These are phyloP conservation scores for Marasmarcha lunaedactyla DNA, from an alignment of 2,888 invertebrate species.

Conservation along the genomic window DNA sequence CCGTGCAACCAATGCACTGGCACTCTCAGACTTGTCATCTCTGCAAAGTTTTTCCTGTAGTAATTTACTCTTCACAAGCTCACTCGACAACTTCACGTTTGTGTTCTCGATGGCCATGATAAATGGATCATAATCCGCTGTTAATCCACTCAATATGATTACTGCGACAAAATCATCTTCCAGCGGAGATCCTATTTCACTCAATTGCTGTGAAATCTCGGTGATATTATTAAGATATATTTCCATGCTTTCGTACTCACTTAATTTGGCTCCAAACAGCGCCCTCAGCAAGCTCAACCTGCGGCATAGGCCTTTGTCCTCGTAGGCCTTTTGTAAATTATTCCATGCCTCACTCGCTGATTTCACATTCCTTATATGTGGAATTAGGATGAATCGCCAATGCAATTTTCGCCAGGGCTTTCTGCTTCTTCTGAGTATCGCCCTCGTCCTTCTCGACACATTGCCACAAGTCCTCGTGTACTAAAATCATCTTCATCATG, in stretches of 20 bases:
- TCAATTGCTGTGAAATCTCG: slow-evolving; percentile 11
- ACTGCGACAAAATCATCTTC: slow-evolving; percentile 17
- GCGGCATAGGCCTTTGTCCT: slow-evolving; percentile 11
- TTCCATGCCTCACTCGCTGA: slow-evolving; percentile 11
- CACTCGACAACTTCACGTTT: slow-evolving; percentile 7
- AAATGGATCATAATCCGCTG: slow-evolving; percentile 15
- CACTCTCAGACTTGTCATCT: slow-evolving; percentile 5
- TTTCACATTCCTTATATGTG: slow-evolving; percentile 9
- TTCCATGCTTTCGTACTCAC: slow-evolving; percentile 9
- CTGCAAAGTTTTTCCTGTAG: slow-evolving; percentile 5
- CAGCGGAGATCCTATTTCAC: slow-evolving; percentile 12
- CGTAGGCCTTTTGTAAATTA: slow-evolving; percentile 11
- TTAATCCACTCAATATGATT: slow-evolving; percentile 14
- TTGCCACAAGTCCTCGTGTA: too few relatives aligned
- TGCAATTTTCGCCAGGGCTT: slow-evolving; percentile 13
- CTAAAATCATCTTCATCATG: too few relatives aligned
- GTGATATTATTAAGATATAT: slow-evolving; percentile 8
- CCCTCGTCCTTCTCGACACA: too few relatives aligned
- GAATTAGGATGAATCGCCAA: slow-evolving; percentile 6
- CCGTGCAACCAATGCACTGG: background rate
- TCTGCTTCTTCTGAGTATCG: too few relatives aligned
- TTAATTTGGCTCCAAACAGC: slow-evolving; percentile 9
- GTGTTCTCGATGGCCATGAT: slow-evolving; percentile 17
- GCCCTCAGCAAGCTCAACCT: slow-evolving; percentile 7
- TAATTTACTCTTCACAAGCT: slow-evolving; percentile 10